Evolutionary conservation across 2,888 invertebrate genomes (phyloP).

Genomic region (Sinodicranocentrus sp.): DNA sequence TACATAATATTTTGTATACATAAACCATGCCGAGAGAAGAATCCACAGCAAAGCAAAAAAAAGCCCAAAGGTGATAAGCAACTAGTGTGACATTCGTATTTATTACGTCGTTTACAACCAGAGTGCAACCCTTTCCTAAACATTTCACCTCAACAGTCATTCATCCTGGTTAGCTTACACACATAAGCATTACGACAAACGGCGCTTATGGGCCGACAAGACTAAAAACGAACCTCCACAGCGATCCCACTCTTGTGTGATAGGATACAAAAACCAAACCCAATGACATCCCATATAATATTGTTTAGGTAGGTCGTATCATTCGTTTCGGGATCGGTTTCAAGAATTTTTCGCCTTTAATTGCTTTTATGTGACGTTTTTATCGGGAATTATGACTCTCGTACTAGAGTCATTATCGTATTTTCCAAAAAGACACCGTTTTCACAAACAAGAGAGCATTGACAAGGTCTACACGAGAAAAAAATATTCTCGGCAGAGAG

Average conservation of each 20-base stretch:
- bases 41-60: no score
- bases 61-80: constrained; percentile 46
- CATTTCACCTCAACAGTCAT: constrained; percentile 63
- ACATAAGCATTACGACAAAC: neutral
- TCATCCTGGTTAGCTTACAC: constrained; percentile 60
- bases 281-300: constrained; percentile 59
- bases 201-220: constrained; percentile 9
- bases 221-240: constrained; percentile 44
- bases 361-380: constrained; percentile 76
- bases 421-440: constrained; percentile 73
- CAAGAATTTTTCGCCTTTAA: constrained; percentile 70
- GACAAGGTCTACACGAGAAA: neutral
- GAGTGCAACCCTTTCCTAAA: constrained; percentile 60
- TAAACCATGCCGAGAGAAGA: neutral
- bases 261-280: constrained; percentile 40
- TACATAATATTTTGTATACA: neutral
- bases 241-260: neutral
- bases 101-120: constrained; percentile 62
- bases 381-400: constrained; percentile 75
- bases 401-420: constrained; percentile 74
- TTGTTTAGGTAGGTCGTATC: constrained; percentile 74
- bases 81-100: constrained; percentile 67
- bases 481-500: constrained; percentile 7
- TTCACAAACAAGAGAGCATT: constrained; percentile 46
- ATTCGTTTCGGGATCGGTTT: constrained; percentile 68